Evolutionary conservation across 2,113 vertebrate genomes (phyloP).

Genomic region (Pithys albifrons): DNA sequence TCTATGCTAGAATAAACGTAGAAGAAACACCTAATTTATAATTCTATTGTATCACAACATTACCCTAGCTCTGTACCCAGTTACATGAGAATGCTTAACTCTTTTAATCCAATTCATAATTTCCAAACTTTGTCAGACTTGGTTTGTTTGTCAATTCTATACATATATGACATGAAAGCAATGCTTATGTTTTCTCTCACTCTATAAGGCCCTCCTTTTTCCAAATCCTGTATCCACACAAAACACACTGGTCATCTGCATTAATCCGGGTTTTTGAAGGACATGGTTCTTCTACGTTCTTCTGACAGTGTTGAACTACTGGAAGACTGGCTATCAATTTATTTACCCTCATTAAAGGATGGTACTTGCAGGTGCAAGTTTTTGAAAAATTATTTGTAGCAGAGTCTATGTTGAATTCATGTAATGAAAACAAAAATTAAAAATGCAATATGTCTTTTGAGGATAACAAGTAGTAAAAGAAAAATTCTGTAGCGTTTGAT

Average conservation of each 20-base stretch:
- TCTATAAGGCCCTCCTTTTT: not conserved
- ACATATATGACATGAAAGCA: not conserved
- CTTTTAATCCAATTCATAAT: not conserved
- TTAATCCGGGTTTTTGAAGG: not conserved
- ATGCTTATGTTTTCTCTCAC: not conserved
- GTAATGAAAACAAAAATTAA: not conserved
- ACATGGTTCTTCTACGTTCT: not conserved
- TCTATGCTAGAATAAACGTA: not conserved
- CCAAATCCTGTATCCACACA: not conserved
- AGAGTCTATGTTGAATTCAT: not conserved
- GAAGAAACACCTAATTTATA: conserved; percentile 9
- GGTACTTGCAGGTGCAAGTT: not conserved
- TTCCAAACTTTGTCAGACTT: not conserved
- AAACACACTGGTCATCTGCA: not conserved
- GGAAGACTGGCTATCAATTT: not conserved
- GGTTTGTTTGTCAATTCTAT: not conserved
- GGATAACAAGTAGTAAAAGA: not conserved
- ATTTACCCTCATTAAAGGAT: not conserved
- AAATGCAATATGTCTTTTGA: not conserved
- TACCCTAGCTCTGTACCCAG: not conserved
- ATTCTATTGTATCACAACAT: not conserved
- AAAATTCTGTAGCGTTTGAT: not conserved
- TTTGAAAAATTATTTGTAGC: not conserved
- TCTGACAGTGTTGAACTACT: not conserved
- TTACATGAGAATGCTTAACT: not conserved